These are phyloP conservation scores for Phyto melanocephala DNA, from an alignment of 2,888 invertebrate genomes.

Conservation along the genomic window DNA sequence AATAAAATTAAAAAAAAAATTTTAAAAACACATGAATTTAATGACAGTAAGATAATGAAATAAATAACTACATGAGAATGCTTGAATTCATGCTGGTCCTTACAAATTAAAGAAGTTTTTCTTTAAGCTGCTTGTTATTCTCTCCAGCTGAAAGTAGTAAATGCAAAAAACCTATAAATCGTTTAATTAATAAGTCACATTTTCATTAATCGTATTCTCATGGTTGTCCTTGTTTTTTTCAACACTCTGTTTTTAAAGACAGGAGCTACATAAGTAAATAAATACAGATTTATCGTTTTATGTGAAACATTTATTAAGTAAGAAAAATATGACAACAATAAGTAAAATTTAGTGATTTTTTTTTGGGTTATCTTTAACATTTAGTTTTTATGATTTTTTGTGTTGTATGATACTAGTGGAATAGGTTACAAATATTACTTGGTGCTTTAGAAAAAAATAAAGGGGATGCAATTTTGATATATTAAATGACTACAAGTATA, in stretches of 20 bases:
- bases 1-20: background rate
- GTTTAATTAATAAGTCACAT: conserved; percentile 33
- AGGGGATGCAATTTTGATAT: no score
- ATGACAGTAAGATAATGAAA: conserved; percentile 20
- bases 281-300: conserved; percentile 18
- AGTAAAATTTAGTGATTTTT: background rate
- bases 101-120: background rate
- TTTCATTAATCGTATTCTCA: conserved; percentile 4
- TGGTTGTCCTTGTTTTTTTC: background rate
- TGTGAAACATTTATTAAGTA: background rate
- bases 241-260: background rate
- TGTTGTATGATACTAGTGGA: no score
- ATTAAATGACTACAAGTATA: no score
- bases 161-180: conserved; percentile 20
- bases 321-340: background rate
- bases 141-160: background rate
- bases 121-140: background rate
- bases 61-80: conserved; percentile 15
- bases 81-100: background rate
- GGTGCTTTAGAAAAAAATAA: no score
- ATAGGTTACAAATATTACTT: no score
- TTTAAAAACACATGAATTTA: background rate
- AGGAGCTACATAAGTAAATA: conserved; percentile 2
- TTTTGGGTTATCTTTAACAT: no score
- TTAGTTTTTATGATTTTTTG: no score